Base-by-base conservation (phyloP, 2,797 vertebrate species). In the Sparus aurata region DNA sequence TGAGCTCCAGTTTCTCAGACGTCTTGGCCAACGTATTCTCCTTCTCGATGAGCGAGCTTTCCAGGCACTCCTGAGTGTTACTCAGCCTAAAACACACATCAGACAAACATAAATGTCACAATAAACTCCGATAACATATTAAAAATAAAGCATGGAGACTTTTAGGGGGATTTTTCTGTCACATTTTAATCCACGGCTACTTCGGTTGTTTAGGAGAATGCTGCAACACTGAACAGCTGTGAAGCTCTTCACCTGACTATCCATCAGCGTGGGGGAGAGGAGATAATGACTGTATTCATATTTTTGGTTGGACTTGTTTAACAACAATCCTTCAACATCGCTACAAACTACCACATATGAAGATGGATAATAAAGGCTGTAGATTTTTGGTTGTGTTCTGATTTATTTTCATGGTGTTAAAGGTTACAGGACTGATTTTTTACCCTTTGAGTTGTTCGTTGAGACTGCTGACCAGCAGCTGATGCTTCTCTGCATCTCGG, bases 371-470 rank as follows among this genome's bases (percentile, higher is more conserved):
- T 38, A 38, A 11, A 41, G 13, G 12, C 4, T 46, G 0, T 6
- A 46, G 45, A 17, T 34, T 34, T 30, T 34, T 34, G 30, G 30
- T 34, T 4, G 49, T 43, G 47, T 5, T 38, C 12, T 20, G 61
- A 47, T 55, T 1, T 2, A n/a, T 43, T 58, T 18, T 2, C 10
- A 12, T 16, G 12, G 27, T 1, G 57, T 50, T 4, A 20, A 6
- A 61, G 3, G n/a, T 0, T 34, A 0, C 7, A 43, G 2, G 41
- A 3, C 4, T 30, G n/a, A 12, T 17, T 10, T 25, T 82, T 91
- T 90, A 98, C 97, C 97, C 96, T 93, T 94, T 96, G 20, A 98
- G 95, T 83, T 98, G 96, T 15, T 97, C 95, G 34, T 96, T 97
- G 68, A 98, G 92, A 71, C 92, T 94, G 67, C 91, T 93, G 27